phyloP scores from a whole-genome alignment of 2,113 vertebrate genomes.

The Procapra przewalskii region DNA sequence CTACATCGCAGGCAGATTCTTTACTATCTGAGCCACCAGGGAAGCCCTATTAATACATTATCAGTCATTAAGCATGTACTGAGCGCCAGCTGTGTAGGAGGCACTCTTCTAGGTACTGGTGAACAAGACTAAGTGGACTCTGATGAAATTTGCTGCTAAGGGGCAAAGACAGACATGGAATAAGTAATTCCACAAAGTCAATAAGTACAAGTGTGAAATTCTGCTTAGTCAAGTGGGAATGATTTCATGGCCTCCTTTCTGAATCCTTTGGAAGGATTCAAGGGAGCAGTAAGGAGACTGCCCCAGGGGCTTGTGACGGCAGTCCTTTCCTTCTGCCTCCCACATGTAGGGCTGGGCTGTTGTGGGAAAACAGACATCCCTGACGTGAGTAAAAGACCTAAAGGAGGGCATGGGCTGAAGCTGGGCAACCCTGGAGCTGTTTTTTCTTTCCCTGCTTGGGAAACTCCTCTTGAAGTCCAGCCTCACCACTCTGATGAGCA shows the following conservation, averaged over 20 bases:
- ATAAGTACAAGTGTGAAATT: background rate
- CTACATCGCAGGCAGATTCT: background rate
- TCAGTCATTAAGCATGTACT: background rate
- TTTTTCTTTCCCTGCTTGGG: background rate
- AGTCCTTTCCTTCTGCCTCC: background rate
- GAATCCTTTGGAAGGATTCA: background rate
- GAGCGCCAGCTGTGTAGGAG: background rate
- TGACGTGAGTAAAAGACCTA: background rate
- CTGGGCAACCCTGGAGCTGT: background rate
- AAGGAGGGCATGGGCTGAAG: background rate
- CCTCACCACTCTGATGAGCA: background rate
- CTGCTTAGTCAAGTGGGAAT: conserved; percentile 6
- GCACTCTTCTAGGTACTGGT: background rate
- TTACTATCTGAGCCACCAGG: background rate
- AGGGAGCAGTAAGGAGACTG: background rate
- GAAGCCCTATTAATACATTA: background rate
- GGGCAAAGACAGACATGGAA: background rate
- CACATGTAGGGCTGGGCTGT: background rate
- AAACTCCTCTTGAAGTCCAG: background rate
- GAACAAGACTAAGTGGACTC: background rate
- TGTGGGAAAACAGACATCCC: background rate
- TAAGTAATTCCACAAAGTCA: background rate
- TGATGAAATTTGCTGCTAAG: background rate
- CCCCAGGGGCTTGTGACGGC: background rate
- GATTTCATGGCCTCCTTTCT: background rate